Evolutionary conservation across 2,797 vertebrate genomes (phyloP), one percentile per base, ranked within the genome.

Genomic region (Capromys pilorides): DNA sequence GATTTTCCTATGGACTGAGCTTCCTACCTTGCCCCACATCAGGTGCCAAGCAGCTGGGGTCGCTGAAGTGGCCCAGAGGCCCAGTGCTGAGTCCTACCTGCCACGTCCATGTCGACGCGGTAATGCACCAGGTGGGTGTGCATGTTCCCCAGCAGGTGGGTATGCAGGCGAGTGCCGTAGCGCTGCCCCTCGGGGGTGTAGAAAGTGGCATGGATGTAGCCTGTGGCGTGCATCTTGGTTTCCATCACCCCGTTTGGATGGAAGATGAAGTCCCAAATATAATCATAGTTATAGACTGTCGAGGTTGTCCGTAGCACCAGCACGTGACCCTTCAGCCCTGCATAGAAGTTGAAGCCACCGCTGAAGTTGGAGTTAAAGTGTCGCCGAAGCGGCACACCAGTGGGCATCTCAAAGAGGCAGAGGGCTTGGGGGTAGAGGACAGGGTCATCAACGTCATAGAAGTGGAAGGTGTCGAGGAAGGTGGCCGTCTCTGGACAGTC

Each of bases 261-360:
- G 97, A 99, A 99, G 86, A 99, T 66, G 96, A 99, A 99, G 97
- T 99, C 99, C 99, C 99, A 99, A 96, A 99, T 99, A 96, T 99
- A 99, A 96, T 99, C 99, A 0, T 99, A 99, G 97, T 99, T 99
- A 97, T 99, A 99, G 96, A 99, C 99, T 0, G 99, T 99, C 0
- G 99, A 99, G 0, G 98, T 99, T 0, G 99, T 99, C 88, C 99
- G 98, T 69, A 99, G 36, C 89, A 99, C 99, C 88, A 99, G 98
- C 22, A 98, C 98, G 0, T 98, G 98, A 26, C 98, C 99, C 90
- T 99, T 98, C 71, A 99, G 97, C 1, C 99, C 99, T 0, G 97
- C 99, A 0, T 98, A 99, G 98, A 99, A 99, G 94, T 98, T 98
- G 98, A 98, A 99, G 1, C 99, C 98, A 0, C 99, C 99, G 0